Base-by-base conservation (phyloP, 2,113 vertebrate species). In the Danionella cerebrum region DNA sequence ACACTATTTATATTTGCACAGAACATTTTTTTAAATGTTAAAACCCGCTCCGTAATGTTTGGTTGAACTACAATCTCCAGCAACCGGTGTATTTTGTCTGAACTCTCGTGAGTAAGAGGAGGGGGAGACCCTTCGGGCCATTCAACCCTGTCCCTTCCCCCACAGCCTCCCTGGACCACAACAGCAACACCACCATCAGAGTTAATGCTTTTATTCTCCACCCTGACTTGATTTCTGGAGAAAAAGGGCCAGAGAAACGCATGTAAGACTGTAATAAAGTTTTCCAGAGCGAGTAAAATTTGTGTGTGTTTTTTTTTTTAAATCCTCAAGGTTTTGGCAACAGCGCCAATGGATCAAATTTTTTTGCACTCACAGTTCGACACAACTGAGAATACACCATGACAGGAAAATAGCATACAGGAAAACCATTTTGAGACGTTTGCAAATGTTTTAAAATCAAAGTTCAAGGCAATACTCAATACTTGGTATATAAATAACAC, bases 31-130 rank as follows among this genome's bases (percentile, higher is more conserved):
- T 24, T 27, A 29, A 27, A 16, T 6, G 12, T 7, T 36, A 14
- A n/a, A 11, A 6, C 24, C 16, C 11, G 8, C 29, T 6, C 11
- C 2, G 13, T 1, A 51, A 2, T 0, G n/a, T n/a, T n/a, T n/a
- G n/a, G n/a, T n/a, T 2, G 63, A 3, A 89, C 87, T 88, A 82
- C 86, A 85, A 76, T 78, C 76, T 83, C 87, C 85, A 87, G 11
- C 63, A 13, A 19, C 1, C 70, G 24, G 9, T 9, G 19, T 35
- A 66, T 21, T 14, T 35, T 3, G 0, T 3, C n/a, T 14, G 24
- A 18, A 6, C 4, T 13, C 42, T 44, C 2, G 21, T 21, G 22
- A 27, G 44, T 38, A 50, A 16, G 33, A 33, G 64, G 77, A 12
- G 77, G 75, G 76, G 67, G 83, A 82, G 71, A 78, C 67, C 79